Conservation (phyloP, 2,113 vertebrate species). For the Aptenodytes forsteri region DNA sequence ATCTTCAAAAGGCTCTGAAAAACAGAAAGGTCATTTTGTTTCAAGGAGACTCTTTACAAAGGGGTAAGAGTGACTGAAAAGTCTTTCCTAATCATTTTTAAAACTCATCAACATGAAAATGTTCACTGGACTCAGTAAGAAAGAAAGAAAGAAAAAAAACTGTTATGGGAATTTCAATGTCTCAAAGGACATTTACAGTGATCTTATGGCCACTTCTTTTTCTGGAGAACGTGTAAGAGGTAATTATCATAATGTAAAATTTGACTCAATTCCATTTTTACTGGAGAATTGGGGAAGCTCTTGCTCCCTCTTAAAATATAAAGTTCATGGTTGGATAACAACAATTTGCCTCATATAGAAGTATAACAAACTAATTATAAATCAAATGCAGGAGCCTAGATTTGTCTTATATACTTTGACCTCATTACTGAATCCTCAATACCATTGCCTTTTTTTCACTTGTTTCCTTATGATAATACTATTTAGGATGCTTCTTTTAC, state of each 20-base stretch:
- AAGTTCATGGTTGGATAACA: background rate
- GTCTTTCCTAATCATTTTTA: background rate
- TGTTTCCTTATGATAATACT: background rate
- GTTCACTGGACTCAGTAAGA: background rate
- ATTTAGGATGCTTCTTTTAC: background rate
- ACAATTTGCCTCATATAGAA: background rate
- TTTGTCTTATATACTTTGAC: background rate
- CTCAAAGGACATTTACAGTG: background rate
- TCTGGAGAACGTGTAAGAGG: background rate
- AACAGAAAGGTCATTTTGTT: conserved; percentile 51
- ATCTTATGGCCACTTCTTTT: background rate
- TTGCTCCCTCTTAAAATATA: background rate
- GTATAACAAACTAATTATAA: background rate
- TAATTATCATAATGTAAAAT: background rate
- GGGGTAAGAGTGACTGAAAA: background rate
- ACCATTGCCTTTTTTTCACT: background rate
- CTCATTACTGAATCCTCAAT: background rate
- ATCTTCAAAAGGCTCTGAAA: conserved; percentile 41
- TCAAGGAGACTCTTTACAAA: conserved; percentile 8
- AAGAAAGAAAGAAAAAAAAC: background rate
- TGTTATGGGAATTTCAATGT: background rate
- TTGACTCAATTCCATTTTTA: background rate
- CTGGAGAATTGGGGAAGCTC: background rate
- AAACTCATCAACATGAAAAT: background rate
- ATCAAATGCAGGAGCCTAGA: background rate